Evolutionary conservation across 2,888 invertebrate species (phyloP), one percentile per base, ranked within the genome.

Genomic region (Vanessa cardui): DNA sequence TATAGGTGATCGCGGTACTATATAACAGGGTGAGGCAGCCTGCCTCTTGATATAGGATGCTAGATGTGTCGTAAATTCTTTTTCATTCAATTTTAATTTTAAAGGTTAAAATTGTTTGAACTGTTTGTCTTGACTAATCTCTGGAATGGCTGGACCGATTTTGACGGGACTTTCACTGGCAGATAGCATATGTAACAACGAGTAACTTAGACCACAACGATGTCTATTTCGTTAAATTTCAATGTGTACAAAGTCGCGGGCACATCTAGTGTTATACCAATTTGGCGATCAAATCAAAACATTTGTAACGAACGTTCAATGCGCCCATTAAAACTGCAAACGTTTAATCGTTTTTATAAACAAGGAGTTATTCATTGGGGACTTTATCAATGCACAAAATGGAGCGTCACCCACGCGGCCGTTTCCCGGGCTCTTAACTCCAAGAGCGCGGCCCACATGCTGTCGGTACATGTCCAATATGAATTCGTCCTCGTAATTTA

Each of bases 1-100:
- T 89, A 90, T 87, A 81, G 88, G 77, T 81, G 81, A 91, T 90
- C 90, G 77, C 66, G 80, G 82, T 74, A 77, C 76, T 87, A 85
- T 80, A 81, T 87, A 81, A 85, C 26, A 33, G 56, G 58, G 44
- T 44, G 60, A 47, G 49, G 18, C 56, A 39, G 47, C 64, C 60
- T 54, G 59, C 6, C 15, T 33, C 21, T 12, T 21, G 68, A 68
- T 59, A 44, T 58, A 62, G 26, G 12, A 15, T 9, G 44, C 64
- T 70, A 58, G 70, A 70, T 62, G 47, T 20, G 58, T 5, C 58
- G 68, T 54, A n/a, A 26, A n/a, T 49, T 39, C 12, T 33, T 6
- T 31, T 7, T 7, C 21, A 26, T 8, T 18, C 1, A 18, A 5
- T 49, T 49, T 20, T 8, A 49, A 49, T 20, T 12, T 49, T 9